Evolutionary conservation across 2,888 invertebrate species (phyloP).

Genomic region (Spisula solida): DNA sequence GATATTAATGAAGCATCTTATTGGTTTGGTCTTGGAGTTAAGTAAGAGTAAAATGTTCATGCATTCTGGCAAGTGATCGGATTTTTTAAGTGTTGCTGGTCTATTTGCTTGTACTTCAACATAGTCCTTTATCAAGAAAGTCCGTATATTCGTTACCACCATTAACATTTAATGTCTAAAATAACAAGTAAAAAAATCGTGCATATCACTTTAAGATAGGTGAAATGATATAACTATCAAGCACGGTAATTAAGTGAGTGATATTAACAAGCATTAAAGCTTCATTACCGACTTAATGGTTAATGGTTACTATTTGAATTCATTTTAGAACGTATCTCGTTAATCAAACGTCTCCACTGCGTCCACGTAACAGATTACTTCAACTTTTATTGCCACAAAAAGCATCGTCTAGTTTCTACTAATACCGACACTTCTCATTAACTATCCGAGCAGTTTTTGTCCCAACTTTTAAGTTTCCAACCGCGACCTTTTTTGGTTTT

Average conservation of each 20-base stretch:
- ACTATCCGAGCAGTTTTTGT: constrained; percentile 32
- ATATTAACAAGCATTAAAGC: constrained; percentile 1
- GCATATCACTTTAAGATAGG: constrained; percentile 16
- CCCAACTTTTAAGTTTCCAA: background rate
- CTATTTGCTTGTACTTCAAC: too few relatives aligned
- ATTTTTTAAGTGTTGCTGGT: too few relatives aligned
- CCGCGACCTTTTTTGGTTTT: constrained; percentile 28
- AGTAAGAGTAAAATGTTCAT: too few relatives aligned
- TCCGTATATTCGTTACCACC: background rate
- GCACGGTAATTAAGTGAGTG: constrained; percentile 13
- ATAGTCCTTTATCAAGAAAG: background rate
- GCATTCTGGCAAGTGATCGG: too few relatives aligned
- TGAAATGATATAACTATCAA: constrained; percentile 28
- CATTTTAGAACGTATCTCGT: constrained; percentile 3
- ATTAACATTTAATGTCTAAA: constrained; percentile 20
- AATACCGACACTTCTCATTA: constrained; percentile 41
- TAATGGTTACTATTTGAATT: constrained; percentile 28
- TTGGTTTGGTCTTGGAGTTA: too few relatives aligned
- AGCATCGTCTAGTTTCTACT: constrained; percentile 15
- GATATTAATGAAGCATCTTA: too few relatives aligned
- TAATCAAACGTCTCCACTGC: constrained; percentile 24
- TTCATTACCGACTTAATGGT: constrained; percentile 20
- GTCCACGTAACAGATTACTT: constrained; percentile 20
- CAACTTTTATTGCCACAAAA: constrained; percentile 26
- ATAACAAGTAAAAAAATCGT: background rate